These are phyloP conservation scores for Pterophyllum scalare DNA, from an alignment of 2,113 vertebrate genomes.

Conservation along the genomic window DNA sequence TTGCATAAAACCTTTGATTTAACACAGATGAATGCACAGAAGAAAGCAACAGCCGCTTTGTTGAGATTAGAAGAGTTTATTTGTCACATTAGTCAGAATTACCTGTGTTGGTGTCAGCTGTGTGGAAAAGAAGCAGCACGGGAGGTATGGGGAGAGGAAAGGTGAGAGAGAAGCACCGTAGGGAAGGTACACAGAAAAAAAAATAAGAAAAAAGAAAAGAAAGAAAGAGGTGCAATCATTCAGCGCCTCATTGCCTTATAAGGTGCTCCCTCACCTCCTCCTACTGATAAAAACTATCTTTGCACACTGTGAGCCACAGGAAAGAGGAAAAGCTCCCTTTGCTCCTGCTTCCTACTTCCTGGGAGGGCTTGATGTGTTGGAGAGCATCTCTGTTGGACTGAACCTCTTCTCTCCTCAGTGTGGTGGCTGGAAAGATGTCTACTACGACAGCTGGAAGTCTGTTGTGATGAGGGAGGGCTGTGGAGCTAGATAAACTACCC, in stretches of 20 bases:
- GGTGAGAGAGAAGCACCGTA: conserved; percentile 40
- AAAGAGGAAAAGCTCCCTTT: conserved; percentile 61
- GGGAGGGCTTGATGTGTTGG: conserved; percentile 53
- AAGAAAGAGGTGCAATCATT: conserved; percentile 49
- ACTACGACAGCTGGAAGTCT: conserved; percentile 70
- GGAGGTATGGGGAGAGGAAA: conserved; percentile 25
- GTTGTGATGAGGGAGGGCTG: conserved; percentile 68
- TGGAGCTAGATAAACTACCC: conserved; percentile 71
- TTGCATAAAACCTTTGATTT: conserved; percentile 85
- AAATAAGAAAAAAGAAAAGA: neutral
- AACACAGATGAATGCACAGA: conserved; percentile 69
- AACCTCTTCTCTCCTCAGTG: conserved; percentile 61
- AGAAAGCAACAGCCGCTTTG: conserved; percentile 71
- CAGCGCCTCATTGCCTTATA: conserved; percentile 38
- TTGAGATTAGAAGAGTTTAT: conserved; percentile 83
- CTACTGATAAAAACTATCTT: conserved; percentile 66
- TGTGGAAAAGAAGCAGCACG: conserved; percentile 19
- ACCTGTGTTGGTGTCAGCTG: conserved; percentile 76
- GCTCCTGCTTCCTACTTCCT: conserved; percentile 55
- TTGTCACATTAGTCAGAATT: conserved; percentile 85
- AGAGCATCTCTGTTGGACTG: conserved; percentile 59
- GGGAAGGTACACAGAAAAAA: conserved; percentile 13
- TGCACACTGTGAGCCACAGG: conserved; percentile 58
- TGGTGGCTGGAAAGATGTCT: conserved; percentile 68
- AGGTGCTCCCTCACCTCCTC: conserved; percentile 53